Base-by-base conservation (phyloP, 1,140 invertebrate species). In the Melipona quadrifasciata region DNA sequence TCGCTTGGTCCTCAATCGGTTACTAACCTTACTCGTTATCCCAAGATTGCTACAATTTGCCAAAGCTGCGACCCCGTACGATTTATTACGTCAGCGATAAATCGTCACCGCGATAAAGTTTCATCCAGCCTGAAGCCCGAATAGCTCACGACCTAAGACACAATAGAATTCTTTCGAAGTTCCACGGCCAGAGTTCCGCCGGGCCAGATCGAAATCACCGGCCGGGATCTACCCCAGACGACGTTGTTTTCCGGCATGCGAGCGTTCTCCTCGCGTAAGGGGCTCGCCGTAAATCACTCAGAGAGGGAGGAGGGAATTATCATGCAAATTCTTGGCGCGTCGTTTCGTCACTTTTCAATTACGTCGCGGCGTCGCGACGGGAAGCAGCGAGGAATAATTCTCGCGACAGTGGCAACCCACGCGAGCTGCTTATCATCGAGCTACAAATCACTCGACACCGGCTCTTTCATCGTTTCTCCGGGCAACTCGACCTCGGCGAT, bases 291-390 rank as follows among this genome's bases (percentile, higher is more conserved):
- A 78, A 83, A 83, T 79, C 75, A 79, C n/a, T n/a, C 55, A 53
- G 10, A 14, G 39, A 31, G 73, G n/a, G 2, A 51, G 31, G 11
- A 53, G 21, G n/a, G 80, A 77, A 82, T 78, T 83, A 71, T 83
- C 61, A 71, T 79, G 82, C 39, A 83, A 83, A 78, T 83, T 79
- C 82, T 79, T 39, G 27, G 27, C 11, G 14, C 55, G 82, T 71
- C 74, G 65, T 83, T 83, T 83, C 65, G 53, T 70, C 65, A 68
- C 39, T 83, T 77, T 83, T 83, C 74, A 83, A 78, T 78, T 78
- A 82, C 11, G 71, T 57, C 21, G 53, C 10, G 53, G 77, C 11
- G 71, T 57, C 21, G 53, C 10, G 53, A 4, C 47, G 61, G 12
- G 19, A 16, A 17, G 24, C 6, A 21, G 67, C 24, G 0, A 53